phyloP scores from a whole-genome alignment of 2,888 invertebrate genomes.

The Thereva unica region DNA sequence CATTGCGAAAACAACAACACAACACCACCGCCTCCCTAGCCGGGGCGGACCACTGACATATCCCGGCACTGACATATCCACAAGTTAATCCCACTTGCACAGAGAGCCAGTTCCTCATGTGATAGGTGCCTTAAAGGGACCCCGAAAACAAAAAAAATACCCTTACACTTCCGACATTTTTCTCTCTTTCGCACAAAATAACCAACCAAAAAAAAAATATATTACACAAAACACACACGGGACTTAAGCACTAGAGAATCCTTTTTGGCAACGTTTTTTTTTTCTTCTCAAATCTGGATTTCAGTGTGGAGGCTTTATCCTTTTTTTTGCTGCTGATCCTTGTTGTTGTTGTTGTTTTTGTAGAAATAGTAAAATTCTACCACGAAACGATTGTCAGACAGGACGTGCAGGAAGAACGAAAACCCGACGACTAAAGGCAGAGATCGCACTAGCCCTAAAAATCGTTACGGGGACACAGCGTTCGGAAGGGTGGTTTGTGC shows the following conservation, averaged over 20 bases:
- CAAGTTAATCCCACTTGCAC: conserved; percentile 36
- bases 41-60: conserved; percentile 3
- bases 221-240: no score
- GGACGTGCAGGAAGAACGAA: conserved; percentile 41
- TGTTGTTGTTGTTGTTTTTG: conserved; percentile 6
- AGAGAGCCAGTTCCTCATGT: conserved; percentile 6
- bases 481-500: conserved; percentile 8
- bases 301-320: background rate
- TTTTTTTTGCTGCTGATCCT: no score
- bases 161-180: background rate
- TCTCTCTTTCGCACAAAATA: no score
- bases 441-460: conserved; percentile 38
- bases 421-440: conserved; percentile 41
- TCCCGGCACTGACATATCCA: conserved; percentile 35
- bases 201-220: no score
- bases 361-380: conserved; percentile 1
- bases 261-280: background rate
- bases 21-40: conserved; percentile 3
- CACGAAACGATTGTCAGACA: conserved; percentile 24
- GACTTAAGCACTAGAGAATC: no score
- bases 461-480: conserved; percentile 40
- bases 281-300: background rate
- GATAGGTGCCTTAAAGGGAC: conserved; percentile 4
- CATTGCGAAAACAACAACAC: conserved; percentile 3
- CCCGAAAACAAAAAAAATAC: background rate